Evolutionary conservation across 2,113 vertebrate genomes (phyloP).

Genomic region (Calidris pygmaea): DNA sequence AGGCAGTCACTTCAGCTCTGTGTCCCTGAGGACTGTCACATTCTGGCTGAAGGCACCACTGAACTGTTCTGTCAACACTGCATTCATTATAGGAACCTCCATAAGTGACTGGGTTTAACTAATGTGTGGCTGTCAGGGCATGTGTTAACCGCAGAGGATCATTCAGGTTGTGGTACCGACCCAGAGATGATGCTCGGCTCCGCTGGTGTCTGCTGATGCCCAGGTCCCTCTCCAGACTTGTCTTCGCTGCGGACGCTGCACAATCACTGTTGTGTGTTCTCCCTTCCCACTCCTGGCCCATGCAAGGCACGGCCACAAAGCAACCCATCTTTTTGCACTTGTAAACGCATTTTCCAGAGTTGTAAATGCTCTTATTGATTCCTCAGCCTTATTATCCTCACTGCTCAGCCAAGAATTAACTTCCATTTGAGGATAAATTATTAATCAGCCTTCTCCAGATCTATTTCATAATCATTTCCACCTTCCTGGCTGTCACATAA

Average conservation of each 20-base stretch:
- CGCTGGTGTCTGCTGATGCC: neutral
- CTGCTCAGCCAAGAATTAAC: conserved; percentile 59
- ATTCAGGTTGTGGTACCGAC: neutral
- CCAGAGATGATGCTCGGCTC: neutral
- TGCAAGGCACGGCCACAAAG: conserved; percentile 26
- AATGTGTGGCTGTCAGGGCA: neutral
- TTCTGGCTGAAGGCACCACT: neutral
- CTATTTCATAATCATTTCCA: conserved; percentile 61
- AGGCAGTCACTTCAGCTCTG: neutral
- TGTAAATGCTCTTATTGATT: conserved; percentile 70
- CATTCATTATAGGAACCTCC: neutral
- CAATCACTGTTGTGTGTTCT: neutral
- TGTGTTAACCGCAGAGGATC: neutral
- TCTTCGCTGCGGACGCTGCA: accelerated
- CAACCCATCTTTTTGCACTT: conserved; percentile 57
- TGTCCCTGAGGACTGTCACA: neutral
- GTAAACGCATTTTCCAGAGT: conserved; percentile 61
- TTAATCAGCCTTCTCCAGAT: conserved; percentile 62
- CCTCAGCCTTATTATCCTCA: conserved; percentile 48
- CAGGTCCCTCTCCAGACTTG: neutral
- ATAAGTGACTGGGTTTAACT: neutral
- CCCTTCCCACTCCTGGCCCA: neutral
- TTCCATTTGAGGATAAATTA: conserved; percentile 68
- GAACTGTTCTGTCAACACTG: neutral
- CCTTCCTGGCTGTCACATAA: conserved; percentile 58